Evolutionary conservation across 2,888 invertebrate species (phyloP).

Genomic region (Trissolcus brochymenae): DNA sequence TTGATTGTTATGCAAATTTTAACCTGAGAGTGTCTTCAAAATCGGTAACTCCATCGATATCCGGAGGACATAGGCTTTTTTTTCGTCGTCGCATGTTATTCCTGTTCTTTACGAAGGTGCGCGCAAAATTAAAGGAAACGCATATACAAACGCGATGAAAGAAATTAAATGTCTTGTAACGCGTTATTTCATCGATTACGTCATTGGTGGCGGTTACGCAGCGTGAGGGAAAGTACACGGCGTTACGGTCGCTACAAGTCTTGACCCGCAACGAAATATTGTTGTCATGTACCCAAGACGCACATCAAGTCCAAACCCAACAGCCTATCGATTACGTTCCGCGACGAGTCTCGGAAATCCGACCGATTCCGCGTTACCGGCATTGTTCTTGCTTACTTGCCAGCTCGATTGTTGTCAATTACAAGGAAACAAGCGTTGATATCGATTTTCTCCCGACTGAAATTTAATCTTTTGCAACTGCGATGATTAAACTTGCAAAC

Average conservation of each 20-base stretch:
- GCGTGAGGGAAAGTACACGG: slow-evolving; percentile 54
- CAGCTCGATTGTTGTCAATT: too few species aligned
- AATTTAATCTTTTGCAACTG: neutral
- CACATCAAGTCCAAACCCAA: neutral
- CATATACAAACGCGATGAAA: slow-evolving; percentile 28
- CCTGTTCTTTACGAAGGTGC: neutral
- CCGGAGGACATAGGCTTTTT: too few species aligned
- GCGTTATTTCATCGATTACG: slow-evolving; percentile 58
- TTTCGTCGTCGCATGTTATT: too few species aligned
- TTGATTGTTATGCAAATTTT: too few species aligned
- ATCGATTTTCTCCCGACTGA: neutral
- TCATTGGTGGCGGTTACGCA: slow-evolving; percentile 53
- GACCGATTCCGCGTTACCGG: slow-evolving; percentile 13
- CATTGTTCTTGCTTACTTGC: neutral
- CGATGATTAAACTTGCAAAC: too few species aligned
- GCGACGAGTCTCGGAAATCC: slow-evolving; percentile 4
- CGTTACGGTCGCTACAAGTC: slow-evolving; percentile 54
- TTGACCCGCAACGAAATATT: slow-evolving; percentile 57
- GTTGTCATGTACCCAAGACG: slow-evolving; percentile 39
- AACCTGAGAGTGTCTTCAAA: too few species aligned
- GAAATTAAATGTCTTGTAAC: slow-evolving; percentile 53
- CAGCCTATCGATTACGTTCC: slow-evolving; percentile 30
- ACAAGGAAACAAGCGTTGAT: too few species aligned
- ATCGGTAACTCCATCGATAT: too few species aligned
- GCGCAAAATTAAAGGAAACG: slow-evolving; percentile 45